phyloP scores from a whole-genome alignment of 2,113 vertebrate species.

The Gnathonemus longibarbis region DNA sequence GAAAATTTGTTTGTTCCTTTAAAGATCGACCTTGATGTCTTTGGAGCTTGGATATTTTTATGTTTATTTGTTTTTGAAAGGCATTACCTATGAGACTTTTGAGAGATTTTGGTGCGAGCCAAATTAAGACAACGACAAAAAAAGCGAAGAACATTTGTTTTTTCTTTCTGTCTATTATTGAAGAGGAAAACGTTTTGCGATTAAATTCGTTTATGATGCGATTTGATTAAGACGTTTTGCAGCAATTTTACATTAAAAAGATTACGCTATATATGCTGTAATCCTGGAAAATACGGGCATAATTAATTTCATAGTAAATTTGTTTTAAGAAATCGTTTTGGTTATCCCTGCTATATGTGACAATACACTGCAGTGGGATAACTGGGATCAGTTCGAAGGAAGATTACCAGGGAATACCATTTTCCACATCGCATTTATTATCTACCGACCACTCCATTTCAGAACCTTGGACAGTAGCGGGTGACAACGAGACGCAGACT shows the following conservation, averaged over 20 bases:
- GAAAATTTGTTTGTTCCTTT: slow-evolving; percentile 27
- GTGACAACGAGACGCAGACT: not conserved
- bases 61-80: slow-evolving; percentile 11
- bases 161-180: not conserved
- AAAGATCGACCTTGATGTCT: slow-evolving; percentile 11
- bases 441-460: slow-evolving; percentile 36
- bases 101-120: slow-evolving; percentile 30
- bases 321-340: not conserved
- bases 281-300: not conserved
- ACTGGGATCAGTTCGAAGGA: not conserved
- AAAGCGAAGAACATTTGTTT: not conserved
- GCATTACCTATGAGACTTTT: slow-evolving; percentile 31
- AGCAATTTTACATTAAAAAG: not conserved
- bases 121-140: slow-evolving; percentile 21
- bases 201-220: not conserved
- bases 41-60: not conserved
- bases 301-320: not conserved
- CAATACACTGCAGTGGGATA: not conserved
- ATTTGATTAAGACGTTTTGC: not conserved
- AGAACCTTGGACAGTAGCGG: slow-evolving; percentile 65
- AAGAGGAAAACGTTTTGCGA: not conserved
- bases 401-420: not conserved
- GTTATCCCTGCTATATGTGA: not conserved
- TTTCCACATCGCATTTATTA: not conserved
- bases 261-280: not conserved